These are phyloP conservation scores for Oxyscelio sp. DNA, from an alignment of 2,888 invertebrate species.

Conservation along the genomic window DNA sequence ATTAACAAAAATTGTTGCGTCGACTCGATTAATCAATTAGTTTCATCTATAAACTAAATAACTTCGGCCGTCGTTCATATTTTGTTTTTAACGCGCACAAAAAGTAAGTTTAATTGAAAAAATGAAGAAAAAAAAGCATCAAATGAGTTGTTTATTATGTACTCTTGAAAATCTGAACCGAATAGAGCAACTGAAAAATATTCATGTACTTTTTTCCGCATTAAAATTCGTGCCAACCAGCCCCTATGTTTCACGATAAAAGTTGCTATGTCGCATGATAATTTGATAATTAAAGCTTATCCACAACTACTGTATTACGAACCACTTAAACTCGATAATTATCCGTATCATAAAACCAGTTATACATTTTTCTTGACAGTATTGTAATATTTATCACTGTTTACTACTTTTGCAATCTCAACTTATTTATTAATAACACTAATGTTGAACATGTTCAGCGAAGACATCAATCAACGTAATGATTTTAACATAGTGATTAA, in stretches of 20 bases:
- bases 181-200: not conserved
- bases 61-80: too few species aligned
- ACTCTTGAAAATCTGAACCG: not conserved
- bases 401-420: conserved; percentile 6
- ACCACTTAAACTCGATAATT: conserved; percentile 48
- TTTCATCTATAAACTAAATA: too few species aligned
- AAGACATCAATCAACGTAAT: too few species aligned
- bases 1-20: too few species aligned
- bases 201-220: not conserved
- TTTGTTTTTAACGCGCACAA: too few species aligned
- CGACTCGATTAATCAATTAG: too few species aligned
- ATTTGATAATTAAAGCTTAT: conserved; percentile 57
- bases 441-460: too few species aligned
- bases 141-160: too few species aligned
- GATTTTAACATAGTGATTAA: too few species aligned
- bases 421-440: conserved; percentile 30
- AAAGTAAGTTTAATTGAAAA: too few species aligned
- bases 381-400: conserved; percentile 39
- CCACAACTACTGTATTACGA: conserved; percentile 33
- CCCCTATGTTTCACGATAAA: conserved; percentile 19
- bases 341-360: conserved; percentile 54
- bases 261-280: conserved; percentile 38
- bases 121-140: too few species aligned
- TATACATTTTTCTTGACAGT: conserved; percentile 29
- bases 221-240: conserved; percentile 1